Conservation (phyloP, 2,797 vertebrate species). For the Hydrolagus colliei region DNA sequence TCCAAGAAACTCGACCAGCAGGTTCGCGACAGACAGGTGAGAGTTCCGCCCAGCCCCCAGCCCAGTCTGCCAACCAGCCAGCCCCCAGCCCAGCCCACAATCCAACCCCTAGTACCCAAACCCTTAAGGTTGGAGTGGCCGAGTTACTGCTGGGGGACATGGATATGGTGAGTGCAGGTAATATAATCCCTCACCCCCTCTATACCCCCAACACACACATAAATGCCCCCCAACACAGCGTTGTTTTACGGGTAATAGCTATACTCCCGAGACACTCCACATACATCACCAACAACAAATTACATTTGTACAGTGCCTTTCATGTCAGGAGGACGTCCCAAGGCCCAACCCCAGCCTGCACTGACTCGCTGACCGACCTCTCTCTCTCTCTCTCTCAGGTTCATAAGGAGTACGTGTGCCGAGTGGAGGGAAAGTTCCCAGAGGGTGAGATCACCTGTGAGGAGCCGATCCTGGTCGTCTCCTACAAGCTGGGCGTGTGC, state of each 20-base stretch:
- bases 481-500: conserved; percentile 81
- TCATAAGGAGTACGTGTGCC: conserved; percentile 91
- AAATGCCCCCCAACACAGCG: too few relatives aligned
- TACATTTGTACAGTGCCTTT: too few relatives aligned
- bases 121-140: conserved; percentile 90
- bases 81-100: too few relatives aligned
- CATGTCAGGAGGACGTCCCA: too few relatives aligned
- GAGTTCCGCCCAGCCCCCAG: conserved; percentile 11
- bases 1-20: conserved; percentile 84
- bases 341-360: too few relatives aligned
- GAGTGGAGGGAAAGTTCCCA: conserved; percentile 85
- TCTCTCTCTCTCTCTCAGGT: conserved; percentile 55
- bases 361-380: too few relatives aligned
- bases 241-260: too few relatives aligned
- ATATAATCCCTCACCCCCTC: too few relatives aligned
- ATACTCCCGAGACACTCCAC: too few relatives aligned
- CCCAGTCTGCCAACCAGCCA: not conserved
- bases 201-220: too few relatives aligned
- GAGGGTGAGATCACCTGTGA: conserved; percentile 71
- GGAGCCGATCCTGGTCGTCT: conserved; percentile 86
- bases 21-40: conserved; percentile 79
- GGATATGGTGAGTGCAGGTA: conserved; percentile 90
- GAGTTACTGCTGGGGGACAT: conserved; percentile 89
- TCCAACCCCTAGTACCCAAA: too few relatives aligned
- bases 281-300: too few relatives aligned